phyloP scores from a whole-genome alignment of 2,113 vertebrate genomes.

The Mastomys natalensis region DNA sequence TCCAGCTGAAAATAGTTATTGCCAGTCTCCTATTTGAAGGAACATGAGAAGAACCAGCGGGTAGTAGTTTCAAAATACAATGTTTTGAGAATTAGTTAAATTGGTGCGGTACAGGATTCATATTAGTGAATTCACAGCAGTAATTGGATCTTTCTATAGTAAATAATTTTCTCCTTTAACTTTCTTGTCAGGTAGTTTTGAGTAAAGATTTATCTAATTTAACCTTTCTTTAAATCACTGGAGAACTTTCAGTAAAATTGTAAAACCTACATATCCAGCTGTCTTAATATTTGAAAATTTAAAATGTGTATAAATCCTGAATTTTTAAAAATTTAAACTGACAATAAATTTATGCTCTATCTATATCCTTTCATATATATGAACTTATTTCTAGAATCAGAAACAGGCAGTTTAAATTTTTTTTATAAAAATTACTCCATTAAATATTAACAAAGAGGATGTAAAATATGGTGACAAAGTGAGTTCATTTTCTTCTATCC shows the following conservation, averaged over 20 bases:
- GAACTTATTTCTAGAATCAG: constrained; percentile 4
- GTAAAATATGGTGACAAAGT: not conserved
- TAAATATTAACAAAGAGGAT: not conserved
- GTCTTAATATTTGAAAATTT: constrained; percentile 14
- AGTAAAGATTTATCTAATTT: not conserved
- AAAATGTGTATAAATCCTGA: not conserved
- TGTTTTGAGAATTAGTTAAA: constrained; percentile 2
- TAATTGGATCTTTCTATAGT: not conserved
- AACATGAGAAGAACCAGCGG: not conserved
- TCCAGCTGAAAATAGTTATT: constrained; percentile 9
- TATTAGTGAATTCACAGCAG: not conserved
- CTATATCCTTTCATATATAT: not conserved
- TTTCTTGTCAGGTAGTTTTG: not conserved
- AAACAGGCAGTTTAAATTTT: not conserved
- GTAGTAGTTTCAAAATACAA: constrained; percentile 15
- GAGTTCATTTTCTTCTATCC: not conserved
- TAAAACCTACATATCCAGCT: not conserved
- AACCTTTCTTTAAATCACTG: not conserved
- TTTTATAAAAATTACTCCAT: not conserved
- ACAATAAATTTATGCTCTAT: not conserved
- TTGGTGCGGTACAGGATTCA: not conserved
- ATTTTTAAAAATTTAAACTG: not conserved
- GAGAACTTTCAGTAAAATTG: not conserved
- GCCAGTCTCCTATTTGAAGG: not conserved
- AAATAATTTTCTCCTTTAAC: not conserved